Evolutionary conservation across 2,113 vertebrate species (phyloP).

Genomic region (Glaucomys volans): DNA sequence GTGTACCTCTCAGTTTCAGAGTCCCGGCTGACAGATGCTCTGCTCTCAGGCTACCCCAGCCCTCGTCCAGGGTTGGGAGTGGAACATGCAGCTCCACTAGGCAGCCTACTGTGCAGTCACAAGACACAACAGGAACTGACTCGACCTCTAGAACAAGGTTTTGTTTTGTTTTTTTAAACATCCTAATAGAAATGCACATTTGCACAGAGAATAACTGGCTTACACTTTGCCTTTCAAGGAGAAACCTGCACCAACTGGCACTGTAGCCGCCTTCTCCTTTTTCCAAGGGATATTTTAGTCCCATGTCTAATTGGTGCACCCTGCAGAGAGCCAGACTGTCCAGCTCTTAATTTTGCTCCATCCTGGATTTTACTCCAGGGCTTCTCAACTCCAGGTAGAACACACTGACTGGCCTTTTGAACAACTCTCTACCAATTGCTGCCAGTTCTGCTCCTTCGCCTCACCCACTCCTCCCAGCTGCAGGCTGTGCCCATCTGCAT

Average conservation of each 20-base stretch:
- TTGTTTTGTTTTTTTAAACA: background rate
- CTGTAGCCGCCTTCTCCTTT: accelerated
- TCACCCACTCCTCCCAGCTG: background rate
- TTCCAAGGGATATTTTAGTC: background rate
- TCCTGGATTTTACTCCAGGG: background rate
- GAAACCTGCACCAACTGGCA: background rate
- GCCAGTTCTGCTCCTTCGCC: background rate
- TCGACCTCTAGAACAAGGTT: background rate
- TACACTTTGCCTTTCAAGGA: background rate
- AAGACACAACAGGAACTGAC: background rate
- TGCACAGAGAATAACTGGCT: background rate
- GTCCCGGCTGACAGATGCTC: background rate
- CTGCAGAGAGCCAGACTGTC: background rate
- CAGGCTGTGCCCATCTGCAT: background rate
- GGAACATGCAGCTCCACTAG: background rate
- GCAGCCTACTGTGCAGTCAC: background rate
- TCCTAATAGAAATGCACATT: background rate
- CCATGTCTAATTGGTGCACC: background rate
- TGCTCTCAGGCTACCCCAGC: accelerated
- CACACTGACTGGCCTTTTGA: too few species aligned
- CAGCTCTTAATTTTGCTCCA: accelerated
- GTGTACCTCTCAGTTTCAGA: background rate
- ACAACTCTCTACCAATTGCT: background rate
- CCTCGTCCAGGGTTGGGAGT: background rate
- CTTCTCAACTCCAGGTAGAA: background rate